Conservation (phyloP, 1,140 invertebrate species). For the Rhysida immarginata region DNA sequence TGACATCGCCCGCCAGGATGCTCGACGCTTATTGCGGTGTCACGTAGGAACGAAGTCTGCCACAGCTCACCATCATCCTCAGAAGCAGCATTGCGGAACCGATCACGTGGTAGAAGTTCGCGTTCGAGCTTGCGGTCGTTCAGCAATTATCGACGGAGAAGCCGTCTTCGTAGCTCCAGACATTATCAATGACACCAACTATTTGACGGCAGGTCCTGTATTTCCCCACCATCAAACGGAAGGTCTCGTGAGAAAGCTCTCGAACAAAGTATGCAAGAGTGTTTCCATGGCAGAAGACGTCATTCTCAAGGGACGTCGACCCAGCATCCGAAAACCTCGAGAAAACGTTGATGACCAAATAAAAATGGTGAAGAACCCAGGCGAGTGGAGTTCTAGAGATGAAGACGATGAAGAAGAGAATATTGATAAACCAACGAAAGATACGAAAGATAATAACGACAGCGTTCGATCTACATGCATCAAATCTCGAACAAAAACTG, state of each 20-base stretch:
- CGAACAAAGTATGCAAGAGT: neutral
- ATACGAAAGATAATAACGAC: too few relatives aligned
- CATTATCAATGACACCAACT: neutral
- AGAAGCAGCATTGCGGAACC: neutral
- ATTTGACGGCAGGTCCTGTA: neutral
- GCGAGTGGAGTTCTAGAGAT: too few relatives aligned
- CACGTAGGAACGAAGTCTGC: neutral
- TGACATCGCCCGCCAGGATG: constrained; percentile 31
- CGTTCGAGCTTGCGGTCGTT: too few relatives aligned
- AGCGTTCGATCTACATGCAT: too few relatives aligned
- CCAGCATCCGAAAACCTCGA: neutral
- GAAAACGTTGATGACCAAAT: neutral
- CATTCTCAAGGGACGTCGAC: neutral
- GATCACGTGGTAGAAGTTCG: neutral
- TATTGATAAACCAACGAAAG: too few relatives aligned
- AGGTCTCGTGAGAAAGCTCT: neutral
- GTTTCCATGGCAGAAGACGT: neutral
- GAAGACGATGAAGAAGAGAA: too few relatives aligned
- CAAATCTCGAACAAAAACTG: too few relatives aligned
- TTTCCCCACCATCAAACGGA: too few relatives aligned
- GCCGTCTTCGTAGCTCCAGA: neutral
- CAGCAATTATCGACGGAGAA: neutral
- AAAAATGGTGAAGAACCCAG: neutral
- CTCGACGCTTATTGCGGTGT: constrained; percentile 7
- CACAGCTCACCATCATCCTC: neutral